Evolutionary conservation across 2,888 invertebrate species (phyloP), one percentile per base, ranked within the genome.

Genomic region (Lycocerus yunnanus): DNA sequence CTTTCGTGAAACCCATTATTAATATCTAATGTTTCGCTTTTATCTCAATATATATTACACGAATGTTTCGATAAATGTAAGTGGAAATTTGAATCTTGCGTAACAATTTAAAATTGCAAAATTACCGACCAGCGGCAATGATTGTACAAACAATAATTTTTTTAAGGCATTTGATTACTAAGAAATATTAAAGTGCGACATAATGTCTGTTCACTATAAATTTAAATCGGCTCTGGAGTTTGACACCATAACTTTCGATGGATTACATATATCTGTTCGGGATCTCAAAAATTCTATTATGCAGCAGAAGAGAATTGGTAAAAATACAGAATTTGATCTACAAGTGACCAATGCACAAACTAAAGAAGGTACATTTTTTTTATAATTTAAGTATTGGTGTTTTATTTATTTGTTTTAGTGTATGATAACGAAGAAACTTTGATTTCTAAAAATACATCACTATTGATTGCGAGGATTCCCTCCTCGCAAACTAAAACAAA

Each of bases 261-360:
- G 98, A 75, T 90, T 99, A 75, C 96, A 97, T 87, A 98, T 99
- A 84, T 96, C 97, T 63, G 95, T 98, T 80, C 94, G 93, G 66
- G 99, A 99, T 86, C 90, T 99, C 79, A 99, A 99, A 88, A 94
- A 96, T 84, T 93, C 96, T 71, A 98, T 99, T 82, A 92, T 97
- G 77, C 95, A 96, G 83, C 97, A 98, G 87, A 98, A 99, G 87
- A 93, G 96, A 71, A 93, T 99, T 83, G 97, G 96, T 70, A 97
- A 96, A 87, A 94, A 94, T 77, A 94, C 95, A 0, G 97, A 98
- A 88, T 98, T 98, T 87, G 99, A 99, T 90, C 89, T 99, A 74
- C 95, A 97, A 88, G 95, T 99, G 77, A 97, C 96, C 58, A 98
- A 98, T 90, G 97, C 97, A 71, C 97, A 98, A 88, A 97, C 97